Percentiles rank a stretch among this genome's conserved stretches.
Conservation (phyloP, 2,113 vertebrate genomes). For the Coracopsis vasa region DNA sequence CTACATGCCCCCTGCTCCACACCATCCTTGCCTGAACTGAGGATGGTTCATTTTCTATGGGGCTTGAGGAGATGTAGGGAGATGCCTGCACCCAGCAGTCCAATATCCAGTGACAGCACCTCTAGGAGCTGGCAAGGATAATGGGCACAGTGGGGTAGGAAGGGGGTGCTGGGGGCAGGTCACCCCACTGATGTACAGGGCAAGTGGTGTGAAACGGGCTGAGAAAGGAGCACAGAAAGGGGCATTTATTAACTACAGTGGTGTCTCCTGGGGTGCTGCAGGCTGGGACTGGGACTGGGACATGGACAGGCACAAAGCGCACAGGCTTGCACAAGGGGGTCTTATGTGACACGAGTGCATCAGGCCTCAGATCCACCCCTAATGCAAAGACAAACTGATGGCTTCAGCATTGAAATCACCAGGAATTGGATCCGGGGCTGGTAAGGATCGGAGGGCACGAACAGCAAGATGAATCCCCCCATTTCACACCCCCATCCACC, state of each 20-base stretch:
- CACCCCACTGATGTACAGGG: fast-evolving
- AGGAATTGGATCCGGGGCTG: fast-evolving
- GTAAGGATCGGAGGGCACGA: fast-evolving
- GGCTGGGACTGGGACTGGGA: background rate
- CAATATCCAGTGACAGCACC: background rate
- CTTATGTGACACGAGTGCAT: fast-evolving
- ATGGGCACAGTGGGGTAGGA: background rate
- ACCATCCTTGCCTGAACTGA: background rate
- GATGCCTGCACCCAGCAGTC: background rate
- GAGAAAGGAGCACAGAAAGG: background rate
- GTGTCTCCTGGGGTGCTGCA: background rate
- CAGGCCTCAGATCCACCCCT: background rate
- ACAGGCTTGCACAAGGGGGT: background rate
- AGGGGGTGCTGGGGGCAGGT: no score
- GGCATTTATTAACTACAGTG: fast-evolving
- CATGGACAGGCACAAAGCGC: background rate
- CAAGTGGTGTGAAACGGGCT: background rate
- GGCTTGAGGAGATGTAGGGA: background rate
- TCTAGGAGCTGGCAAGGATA: background rate
- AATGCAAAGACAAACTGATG: background rate
- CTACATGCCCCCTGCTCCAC: fast-evolving
- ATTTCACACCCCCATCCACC: background rate
- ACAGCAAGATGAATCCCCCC: fast-evolving
- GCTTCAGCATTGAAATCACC: background rate
- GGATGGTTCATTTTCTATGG: background rate